Evolutionary conservation across 2,888 invertebrate species (phyloP).

Genomic region (Zootermopsis nevadensis): DNA sequence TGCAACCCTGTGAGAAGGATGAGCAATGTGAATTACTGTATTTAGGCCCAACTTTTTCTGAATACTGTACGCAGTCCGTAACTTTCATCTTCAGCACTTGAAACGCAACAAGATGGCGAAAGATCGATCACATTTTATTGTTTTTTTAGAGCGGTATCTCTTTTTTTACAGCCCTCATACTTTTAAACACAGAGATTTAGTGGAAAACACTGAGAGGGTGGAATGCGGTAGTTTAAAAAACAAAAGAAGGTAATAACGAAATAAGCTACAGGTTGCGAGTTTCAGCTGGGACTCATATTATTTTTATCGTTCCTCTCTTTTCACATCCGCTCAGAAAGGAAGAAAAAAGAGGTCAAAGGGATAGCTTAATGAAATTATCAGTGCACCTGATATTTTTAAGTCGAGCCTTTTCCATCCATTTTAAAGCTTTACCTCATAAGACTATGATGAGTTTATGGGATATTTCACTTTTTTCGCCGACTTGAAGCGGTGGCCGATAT

Average conservation of each 20-base stretch:
- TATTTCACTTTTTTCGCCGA: constrained; percentile 18
- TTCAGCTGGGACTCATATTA: constrained; percentile 50
- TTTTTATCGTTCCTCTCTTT: constrained; percentile 48
- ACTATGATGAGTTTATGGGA: constrained; percentile 43
- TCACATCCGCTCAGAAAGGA: constrained; percentile 51
- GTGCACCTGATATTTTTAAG: constrained; percentile 60
- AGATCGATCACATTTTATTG: constrained; percentile 46
- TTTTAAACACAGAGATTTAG: constrained; percentile 45
- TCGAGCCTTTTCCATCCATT: constrained; percentile 27
- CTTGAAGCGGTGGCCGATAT: neutral
- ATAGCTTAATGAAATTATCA: constrained; percentile 65
- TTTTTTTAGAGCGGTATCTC: constrained; percentile 31
- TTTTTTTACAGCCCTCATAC: constrained; percentile 41
- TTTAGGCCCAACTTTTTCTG: neutral
- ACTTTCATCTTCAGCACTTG: constrained; percentile 28
- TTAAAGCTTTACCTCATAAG: constrained; percentile 32
- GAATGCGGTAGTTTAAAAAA: constrained; percentile 46
- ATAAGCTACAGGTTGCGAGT: constrained; percentile 48
- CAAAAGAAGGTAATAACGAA: constrained; percentile 49
- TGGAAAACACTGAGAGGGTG: constrained; percentile 39
- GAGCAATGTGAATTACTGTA: too few species aligned
- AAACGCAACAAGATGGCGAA: constrained; percentile 21
- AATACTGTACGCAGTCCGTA: neutral
- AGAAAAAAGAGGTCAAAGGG: constrained; percentile 60
- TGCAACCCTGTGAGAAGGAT: too few species aligned